Evolutionary conservation across 2,888 invertebrate genomes (phyloP).

Genomic region (Papilio protenor): DNA sequence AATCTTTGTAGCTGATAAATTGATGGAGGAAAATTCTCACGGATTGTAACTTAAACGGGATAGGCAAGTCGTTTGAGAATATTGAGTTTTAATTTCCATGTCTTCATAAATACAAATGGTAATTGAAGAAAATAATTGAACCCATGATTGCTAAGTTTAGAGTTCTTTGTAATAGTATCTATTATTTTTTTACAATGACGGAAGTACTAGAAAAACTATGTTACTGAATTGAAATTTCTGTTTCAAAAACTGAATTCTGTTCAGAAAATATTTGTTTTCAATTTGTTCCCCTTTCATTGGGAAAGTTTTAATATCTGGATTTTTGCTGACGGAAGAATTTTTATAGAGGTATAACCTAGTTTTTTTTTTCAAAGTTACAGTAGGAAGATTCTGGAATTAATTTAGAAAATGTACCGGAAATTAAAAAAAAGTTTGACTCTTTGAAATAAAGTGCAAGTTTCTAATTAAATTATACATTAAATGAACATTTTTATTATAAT

Average conservation of each 20-base stretch:
- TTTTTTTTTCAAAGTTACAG: neutral
- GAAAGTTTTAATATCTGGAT: conserved; percentile 2
- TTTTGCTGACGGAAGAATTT: conserved; percentile 10
- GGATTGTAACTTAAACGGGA: neutral
- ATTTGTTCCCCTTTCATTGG: conserved; percentile 5
- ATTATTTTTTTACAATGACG: neutral
- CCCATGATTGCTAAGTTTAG: neutral
- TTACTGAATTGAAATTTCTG: neutral
- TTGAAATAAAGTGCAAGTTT: neutral
- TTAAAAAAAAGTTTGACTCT: neutral
- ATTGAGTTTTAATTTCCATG: neutral
- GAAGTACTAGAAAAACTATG: neutral
- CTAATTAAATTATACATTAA: no score
- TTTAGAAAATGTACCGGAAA: neutral
- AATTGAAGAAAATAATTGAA: neutral
- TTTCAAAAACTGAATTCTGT: neutral
- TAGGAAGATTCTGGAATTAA: neutral
- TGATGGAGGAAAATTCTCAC: neutral
- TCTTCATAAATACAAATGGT: neutral
- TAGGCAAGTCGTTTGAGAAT: neutral
- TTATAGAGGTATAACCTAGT: conserved; percentile 13
- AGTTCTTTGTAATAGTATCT: neutral
- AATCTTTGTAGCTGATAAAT: neutral
- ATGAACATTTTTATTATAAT: no score
- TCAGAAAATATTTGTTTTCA: conserved; percentile 10